Evolutionary conservation across 2,797 vertebrate genomes (phyloP).

Genomic region (Scolopax bukidnonensis): DNA sequence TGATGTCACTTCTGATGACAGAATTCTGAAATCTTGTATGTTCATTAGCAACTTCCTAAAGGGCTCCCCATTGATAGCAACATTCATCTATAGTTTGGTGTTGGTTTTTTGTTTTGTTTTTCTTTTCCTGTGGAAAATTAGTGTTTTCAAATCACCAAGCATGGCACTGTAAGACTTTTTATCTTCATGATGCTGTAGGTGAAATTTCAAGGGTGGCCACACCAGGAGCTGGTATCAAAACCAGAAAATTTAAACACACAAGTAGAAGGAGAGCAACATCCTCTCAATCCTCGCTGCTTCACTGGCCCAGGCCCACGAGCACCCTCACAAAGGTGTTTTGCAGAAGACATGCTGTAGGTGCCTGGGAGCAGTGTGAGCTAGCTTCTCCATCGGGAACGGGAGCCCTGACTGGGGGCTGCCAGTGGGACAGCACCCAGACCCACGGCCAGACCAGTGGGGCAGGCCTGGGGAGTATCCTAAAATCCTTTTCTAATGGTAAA

Average conservation of each 20-base stretch:
- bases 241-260: not conserved
- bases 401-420: accelerated
- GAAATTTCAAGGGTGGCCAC: not conserved
- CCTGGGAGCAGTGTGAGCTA: not conserved
- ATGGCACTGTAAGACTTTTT: accelerated
- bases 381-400: not conserved
- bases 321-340: not conserved
- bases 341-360: not conserved
- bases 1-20: not conserved
- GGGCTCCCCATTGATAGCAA: not conserved
- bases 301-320: not conserved
- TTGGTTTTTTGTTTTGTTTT: not conserved
- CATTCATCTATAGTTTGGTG: not conserved
- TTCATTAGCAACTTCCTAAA: not conserved
- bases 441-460: accelerated
- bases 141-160: not conserved
- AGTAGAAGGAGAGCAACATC: not conserved
- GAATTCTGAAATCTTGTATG: not conserved
- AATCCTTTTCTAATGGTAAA: not conserved
- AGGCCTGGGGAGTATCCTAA: too few relatives aligned
- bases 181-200: not conserved
- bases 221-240: not conserved
- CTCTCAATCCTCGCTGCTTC: not conserved
- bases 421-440: not conserved
- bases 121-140: not conserved